Evolutionary conservation across 1,140 invertebrate genomes (phyloP).

Genomic region (Brachionus rotundiformis): DNA sequence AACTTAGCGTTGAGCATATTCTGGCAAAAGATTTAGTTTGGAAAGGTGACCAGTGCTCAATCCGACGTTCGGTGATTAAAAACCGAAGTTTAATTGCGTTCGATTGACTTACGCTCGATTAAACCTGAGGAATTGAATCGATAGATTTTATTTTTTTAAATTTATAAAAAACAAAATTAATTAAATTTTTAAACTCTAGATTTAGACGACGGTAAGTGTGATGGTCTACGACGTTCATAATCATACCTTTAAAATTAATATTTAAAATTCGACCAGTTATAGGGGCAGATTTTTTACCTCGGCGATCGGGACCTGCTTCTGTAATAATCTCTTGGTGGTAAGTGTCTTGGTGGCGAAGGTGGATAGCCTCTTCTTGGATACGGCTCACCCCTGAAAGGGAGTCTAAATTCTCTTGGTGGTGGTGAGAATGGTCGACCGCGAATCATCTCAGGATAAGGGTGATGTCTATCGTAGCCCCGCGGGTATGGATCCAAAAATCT

Average conservation of each 20-base stretch:
- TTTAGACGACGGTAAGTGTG: background rate
- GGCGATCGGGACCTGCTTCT: conserved; percentile 1
- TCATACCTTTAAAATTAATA: background rate
- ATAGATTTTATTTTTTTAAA: background rate
- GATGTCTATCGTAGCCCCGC: background rate
- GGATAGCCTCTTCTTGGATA: background rate
- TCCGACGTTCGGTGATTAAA: too few species aligned
- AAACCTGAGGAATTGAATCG: background rate
- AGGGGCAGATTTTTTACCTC: background rate
- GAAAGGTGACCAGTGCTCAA: background rate
- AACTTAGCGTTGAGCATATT: too few species aligned
- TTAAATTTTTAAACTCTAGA: background rate
- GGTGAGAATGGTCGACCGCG: background rate
- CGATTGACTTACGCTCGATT: background rate
- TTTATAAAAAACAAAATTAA: background rate
- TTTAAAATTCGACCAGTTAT: background rate
- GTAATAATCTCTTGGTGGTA: conserved; percentile 13
- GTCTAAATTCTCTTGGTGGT: background rate
- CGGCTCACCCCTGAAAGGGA: background rate
- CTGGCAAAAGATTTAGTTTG: background rate
- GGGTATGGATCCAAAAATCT: background rate
- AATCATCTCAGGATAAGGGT: background rate
- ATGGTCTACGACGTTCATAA: background rate
- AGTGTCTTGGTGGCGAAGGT: background rate
- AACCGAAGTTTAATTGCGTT: background rate